These are phyloP conservation scores for Podocnemis expansa DNA, from an alignment of 2,113 vertebrate species.

Conservation along the genomic window DNA sequence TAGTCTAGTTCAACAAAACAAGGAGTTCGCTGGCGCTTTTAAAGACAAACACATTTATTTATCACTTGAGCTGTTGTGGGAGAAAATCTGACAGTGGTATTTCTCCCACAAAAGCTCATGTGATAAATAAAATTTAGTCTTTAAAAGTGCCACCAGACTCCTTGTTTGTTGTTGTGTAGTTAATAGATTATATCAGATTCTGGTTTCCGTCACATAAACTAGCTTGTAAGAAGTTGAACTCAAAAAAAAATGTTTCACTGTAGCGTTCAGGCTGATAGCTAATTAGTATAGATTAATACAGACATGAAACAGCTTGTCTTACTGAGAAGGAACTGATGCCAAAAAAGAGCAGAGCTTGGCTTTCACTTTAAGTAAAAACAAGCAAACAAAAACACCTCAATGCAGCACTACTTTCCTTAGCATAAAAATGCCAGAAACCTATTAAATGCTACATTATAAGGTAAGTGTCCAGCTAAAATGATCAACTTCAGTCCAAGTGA, in stretches of 20 bases:
- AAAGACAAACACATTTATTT: no score
- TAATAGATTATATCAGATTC: background rate
- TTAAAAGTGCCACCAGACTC: no score
- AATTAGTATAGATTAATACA: slow-evolving; percentile 66
- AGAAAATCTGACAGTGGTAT: no score
- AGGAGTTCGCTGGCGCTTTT: no score
- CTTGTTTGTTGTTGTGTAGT: no score
- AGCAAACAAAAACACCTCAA: background rate
- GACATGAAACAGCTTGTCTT: slow-evolving; percentile 64
- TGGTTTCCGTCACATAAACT: slow-evolving; percentile 49
- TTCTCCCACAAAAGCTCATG: no score
- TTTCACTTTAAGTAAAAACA: slow-evolving; percentile 9
- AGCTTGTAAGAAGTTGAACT: slow-evolving; percentile 4
- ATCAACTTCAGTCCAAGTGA: background rate
- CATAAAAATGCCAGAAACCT: slow-evolving; percentile 42
- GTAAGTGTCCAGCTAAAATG: background rate
- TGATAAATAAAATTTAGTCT: no score
- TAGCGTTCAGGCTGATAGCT: slow-evolving; percentile 55
- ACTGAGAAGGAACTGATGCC: slow-evolving; percentile 30
- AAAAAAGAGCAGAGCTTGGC: slow-evolving; percentile 22
- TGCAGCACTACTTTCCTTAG: slow-evolving; percentile 40
- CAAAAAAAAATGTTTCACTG: background rate
- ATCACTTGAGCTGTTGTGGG: no score
- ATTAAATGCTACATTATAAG: background rate
- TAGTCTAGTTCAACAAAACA: no score